Percentiles rank a stretch among this genome's conserved stretches.
Evolutionary conservation across 2,797 vertebrate genomes (phyloP).

Genomic region (Pangasius krempfi): DNA sequence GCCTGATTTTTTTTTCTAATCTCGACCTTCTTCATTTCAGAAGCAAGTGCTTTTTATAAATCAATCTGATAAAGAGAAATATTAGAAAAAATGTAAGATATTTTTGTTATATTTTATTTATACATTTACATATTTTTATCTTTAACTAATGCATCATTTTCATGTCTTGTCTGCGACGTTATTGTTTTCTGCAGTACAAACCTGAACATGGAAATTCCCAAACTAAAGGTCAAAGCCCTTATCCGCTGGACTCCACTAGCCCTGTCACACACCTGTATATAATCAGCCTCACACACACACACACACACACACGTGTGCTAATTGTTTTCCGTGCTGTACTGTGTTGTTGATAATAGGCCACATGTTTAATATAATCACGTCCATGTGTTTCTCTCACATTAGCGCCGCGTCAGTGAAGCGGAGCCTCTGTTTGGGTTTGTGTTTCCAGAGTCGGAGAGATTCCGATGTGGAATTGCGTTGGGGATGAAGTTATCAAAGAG

Average conservation of each 20-base stretch:
- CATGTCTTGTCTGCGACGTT: neutral
- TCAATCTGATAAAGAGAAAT: too few relatives aligned
- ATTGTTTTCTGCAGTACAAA: neutral
- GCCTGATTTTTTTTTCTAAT: too few relatives aligned
- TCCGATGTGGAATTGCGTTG: neutral
- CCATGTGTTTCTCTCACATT: slow-evolving; percentile 56
- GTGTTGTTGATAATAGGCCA: slow-evolving; percentile 62
- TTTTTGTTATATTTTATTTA: too few relatives aligned
- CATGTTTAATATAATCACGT: slow-evolving; percentile 55
- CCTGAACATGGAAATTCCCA: neutral
- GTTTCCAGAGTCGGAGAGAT: neutral
- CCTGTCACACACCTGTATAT: slow-evolving; percentile 46
- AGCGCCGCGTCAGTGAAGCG: slow-evolving; percentile 29
- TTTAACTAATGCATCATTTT: neutral
- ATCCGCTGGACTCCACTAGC: neutral
- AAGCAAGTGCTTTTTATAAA: too few relatives aligned
- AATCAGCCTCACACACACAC: slow-evolving; percentile 50
- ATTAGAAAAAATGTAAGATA: neutral
- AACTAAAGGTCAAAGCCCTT: neutral
- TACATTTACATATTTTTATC: neutral
- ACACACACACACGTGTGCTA: slow-evolving; percentile 59
- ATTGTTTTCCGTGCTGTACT: slow-evolving; percentile 52
- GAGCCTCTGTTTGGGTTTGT: slow-evolving; percentile 51
- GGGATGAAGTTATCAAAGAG: neutral
- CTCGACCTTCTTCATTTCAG: too few relatives aligned